Evolutionary conservation across 1,140 invertebrate genomes (phyloP).

Genomic region (Antheraea mylitta): DNA sequence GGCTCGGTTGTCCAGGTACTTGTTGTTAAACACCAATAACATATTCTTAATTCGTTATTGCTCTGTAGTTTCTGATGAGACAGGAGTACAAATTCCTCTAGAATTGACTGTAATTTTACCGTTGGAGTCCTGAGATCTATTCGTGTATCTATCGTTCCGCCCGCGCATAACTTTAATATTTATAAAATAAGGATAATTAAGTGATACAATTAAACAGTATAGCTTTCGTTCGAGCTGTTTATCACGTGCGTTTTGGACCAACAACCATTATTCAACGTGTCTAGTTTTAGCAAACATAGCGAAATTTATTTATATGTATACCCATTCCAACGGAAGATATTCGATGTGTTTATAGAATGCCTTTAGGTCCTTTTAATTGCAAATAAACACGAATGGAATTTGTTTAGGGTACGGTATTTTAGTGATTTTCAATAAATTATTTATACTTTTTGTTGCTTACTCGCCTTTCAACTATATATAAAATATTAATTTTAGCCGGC

Average conservation of each 20-base stretch:
- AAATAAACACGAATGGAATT: not conserved
- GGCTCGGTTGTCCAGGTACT: too few species aligned
- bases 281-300: conserved; percentile 13
- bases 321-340: conserved; percentile 8
- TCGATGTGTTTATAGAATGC: conserved; percentile 10
- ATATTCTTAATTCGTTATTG: too few species aligned
- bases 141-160: not conserved
- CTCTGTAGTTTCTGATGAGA: too few species aligned
- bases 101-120: not conserved
- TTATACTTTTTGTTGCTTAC: not conserved
- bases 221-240: conserved; percentile 16
- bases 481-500: too few species aligned
- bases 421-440: not conserved
- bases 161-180: conserved; percentile 5
- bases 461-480: too few species aligned
- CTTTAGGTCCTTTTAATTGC: conserved; percentile 6
- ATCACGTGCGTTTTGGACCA: conserved; percentile 16
- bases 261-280: conserved; percentile 17
- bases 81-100: too few species aligned
- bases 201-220: conserved; percentile 14
- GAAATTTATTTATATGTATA: conserved; percentile 14
- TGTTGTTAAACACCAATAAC: too few species aligned
- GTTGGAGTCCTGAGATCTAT: not conserved
- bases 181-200: conserved; percentile 16
- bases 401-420: not conserved